Percentiles rank a stretch among this genome's conserved stretches.
Evolutionary conservation across 2,797 vertebrate species (phyloP).

Genomic region (Crocodylus rhombifer): DNA sequence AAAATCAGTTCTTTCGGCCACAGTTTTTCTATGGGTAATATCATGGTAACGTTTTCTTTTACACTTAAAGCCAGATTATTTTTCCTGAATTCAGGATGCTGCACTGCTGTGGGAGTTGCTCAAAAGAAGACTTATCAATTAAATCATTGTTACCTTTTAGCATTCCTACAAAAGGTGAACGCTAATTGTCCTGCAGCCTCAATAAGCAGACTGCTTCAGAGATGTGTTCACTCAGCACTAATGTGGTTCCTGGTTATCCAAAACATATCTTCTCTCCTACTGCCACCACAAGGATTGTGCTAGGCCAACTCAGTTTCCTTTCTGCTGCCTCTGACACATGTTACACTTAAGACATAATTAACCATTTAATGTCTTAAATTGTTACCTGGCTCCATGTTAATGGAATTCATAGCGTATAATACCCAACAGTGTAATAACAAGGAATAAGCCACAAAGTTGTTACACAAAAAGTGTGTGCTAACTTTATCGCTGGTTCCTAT

Average conservation of each 20-base stretch:
- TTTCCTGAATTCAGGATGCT: not conserved
- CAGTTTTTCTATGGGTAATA: not conserved
- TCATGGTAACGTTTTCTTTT: not conserved
- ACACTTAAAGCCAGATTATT: accelerated
- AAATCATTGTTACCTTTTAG: not conserved
- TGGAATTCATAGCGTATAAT: too few relatives aligned
- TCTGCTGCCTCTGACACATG: too few relatives aligned
- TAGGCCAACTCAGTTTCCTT: not conserved
- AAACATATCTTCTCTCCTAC: not conserved
- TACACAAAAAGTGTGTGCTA: too few relatives aligned
- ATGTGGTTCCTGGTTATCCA: too few relatives aligned
- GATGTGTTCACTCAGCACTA: not conserved
- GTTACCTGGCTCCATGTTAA: too few relatives aligned
- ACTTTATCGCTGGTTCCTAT: too few relatives aligned
- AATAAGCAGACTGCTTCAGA: not conserved
- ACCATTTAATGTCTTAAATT: too few relatives aligned
- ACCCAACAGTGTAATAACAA: too few relatives aligned
- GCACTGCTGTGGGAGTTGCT: not conserved
- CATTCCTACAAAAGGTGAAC: not conserved
- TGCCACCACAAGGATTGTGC: not conserved
- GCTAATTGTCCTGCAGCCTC: not conserved
- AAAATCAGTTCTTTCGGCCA: not conserved
- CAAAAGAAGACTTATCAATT: not conserved
- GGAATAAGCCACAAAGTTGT: too few relatives aligned
- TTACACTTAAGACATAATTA: too few relatives aligned